Percentiles rank a stretch among this genome's conserved stretches.
phyloP scores from a whole-genome alignment of 1,140 invertebrate species.

The Sarcophaga peregrina region DNA sequence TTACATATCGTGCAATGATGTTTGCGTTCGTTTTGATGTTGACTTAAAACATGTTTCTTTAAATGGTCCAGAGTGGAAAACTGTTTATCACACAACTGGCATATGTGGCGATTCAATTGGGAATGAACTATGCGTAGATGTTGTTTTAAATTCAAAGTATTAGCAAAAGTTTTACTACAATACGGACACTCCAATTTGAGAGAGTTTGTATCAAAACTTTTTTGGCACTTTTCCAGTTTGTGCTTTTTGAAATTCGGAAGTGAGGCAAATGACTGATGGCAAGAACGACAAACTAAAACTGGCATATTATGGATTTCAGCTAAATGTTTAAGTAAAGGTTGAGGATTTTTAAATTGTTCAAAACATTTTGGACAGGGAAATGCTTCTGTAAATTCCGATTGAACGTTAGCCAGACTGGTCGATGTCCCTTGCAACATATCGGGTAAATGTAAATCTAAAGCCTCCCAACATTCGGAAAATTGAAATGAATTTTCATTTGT shows the following conservation, averaged over 20 bases:
- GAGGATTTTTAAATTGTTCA: conserved; percentile 30
- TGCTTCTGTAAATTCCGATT: not conserved
- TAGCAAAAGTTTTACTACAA: conserved; percentile 37
- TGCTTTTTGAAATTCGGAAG: conserved; percentile 10
- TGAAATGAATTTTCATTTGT: conserved; percentile 45
- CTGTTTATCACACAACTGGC: conserved; percentile 45
- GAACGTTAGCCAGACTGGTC: not conserved
- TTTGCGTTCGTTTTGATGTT: conserved; percentile 48
- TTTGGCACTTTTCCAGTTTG: not conserved
- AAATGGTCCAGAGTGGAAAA: conserved; percentile 46
- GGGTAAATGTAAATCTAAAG: conserved; percentile 39
- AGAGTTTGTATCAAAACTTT: not conserved
- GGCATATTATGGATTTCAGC: conserved; percentile 34
- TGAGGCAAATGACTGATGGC: conserved; percentile 31
- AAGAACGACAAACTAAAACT: conserved; percentile 25
- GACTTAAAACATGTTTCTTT: conserved; percentile 47
- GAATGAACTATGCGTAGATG: conserved; percentile 44
- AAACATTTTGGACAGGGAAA: conserved; percentile 45
- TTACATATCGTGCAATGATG: conserved; percentile 42
- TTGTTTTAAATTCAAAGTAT: conserved; percentile 38
- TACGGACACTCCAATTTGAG: conserved; percentile 37
- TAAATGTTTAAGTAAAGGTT: conserved; percentile 38
- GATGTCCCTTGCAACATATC: conserved; percentile 40
- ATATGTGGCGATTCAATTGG: conserved; percentile 34
- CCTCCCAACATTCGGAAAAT: conserved; percentile 47